Conservation (phyloP, 2,888 invertebrate genomes). For the Scaptomyza parva region DNA sequence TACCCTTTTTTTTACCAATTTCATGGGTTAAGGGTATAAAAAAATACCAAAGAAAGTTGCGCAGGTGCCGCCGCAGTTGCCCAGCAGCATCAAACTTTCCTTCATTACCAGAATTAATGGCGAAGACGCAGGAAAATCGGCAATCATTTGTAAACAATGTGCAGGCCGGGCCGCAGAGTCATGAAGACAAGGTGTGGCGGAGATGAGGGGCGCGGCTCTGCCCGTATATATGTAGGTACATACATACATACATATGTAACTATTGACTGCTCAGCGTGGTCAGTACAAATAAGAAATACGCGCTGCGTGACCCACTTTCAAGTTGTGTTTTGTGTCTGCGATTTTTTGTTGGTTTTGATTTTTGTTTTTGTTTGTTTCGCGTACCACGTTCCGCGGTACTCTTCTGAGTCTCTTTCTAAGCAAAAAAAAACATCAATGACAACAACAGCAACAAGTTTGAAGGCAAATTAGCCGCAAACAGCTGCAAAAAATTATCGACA, state of each 20-base stretch:
- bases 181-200: conserved; percentile 27
- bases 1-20: too few species aligned
- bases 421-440: conserved; percentile 27
- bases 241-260: conserved; percentile 13
- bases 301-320: conserved; percentile 73
- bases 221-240: conserved; percentile 30
- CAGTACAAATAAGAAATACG: conserved; percentile 74
- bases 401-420: conserved; percentile 61
- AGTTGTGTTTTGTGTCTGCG: conserved; percentile 60
- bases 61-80: conserved; percentile 47
- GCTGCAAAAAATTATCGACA: conserved; percentile 66
- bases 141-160: conserved; percentile 79
- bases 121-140: conserved; percentile 63
- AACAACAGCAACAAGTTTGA: conserved; percentile 49
- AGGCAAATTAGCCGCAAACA: conserved; percentile 73
- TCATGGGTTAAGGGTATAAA: too few species aligned
- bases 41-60: conserved; percentile 73
- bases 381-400: conserved; percentile 18
- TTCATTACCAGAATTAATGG: conserved; percentile 51
- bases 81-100: conserved; percentile 61
- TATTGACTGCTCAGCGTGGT: conserved; percentile 64
- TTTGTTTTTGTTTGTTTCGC: conserved; percentile 37
- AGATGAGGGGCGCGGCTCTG: conserved; percentile 16
- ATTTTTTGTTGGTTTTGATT: conserved; percentile 32
- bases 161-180: conserved; percentile 42